phyloP scores from a whole-genome alignment of 2,797 vertebrate genomes.

The Iguana delicatissima region DNA sequence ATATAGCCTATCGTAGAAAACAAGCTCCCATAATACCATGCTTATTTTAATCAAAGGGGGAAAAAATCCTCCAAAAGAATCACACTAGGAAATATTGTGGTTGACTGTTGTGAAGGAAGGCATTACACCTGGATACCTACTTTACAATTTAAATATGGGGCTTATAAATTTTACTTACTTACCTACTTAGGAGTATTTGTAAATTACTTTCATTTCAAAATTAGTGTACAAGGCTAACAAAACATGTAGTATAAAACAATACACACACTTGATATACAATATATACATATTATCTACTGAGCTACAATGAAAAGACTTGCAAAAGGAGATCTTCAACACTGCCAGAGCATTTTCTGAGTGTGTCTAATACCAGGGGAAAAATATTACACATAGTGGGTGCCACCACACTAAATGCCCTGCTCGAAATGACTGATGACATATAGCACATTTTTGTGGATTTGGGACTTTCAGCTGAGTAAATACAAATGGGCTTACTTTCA shows the following conservation, averaged over 20 bases:
- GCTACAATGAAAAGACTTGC: neutral
- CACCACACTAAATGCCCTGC: neutral
- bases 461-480: neutral
- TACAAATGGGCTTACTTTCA: neutral
- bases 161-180: neutral
- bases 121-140: neutral
- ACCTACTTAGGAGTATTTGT: neutral
- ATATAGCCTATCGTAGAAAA: neutral
- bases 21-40: neutral
- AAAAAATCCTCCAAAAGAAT: constrained; percentile 20
- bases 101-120: neutral
- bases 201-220: neutral
- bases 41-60: neutral
- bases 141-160: neutral
- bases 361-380: neutral
- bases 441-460: neutral
- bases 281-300: neutral
- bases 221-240: neutral
- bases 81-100: neutral
- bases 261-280: neutral
- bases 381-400: neutral
- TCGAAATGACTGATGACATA: neutral
- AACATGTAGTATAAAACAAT: neutral
- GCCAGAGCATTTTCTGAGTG: neutral
- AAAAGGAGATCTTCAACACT: neutral